Base-by-base conservation (phyloP, 2,797 vertebrate genomes). In the Lagodon rhomboides region DNA sequence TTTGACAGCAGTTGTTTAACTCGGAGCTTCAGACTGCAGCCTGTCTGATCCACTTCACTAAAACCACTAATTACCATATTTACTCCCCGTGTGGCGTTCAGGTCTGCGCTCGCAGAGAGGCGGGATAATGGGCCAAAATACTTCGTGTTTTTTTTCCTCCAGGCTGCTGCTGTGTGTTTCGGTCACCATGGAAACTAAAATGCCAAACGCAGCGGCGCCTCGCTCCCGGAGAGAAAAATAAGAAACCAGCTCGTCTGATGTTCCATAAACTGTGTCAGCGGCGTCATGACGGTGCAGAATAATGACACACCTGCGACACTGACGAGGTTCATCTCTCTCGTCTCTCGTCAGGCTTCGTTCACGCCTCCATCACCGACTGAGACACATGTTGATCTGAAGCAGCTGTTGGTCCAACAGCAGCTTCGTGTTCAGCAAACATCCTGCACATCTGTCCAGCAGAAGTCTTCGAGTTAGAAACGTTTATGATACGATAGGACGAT, bases 101-200 rank as follows among this genome's bases (percentile, higher is more conserved):
- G 47, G 46, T 47, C 25, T 8, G 13, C 18, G 71, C 51, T 82
- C 53, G 47, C n/a, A 22, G 47, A 70, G 22, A 23, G 23, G 44
- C 6, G 10, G 41, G 51, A 22, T n/a, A 34, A 38, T 43, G 51
- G 70, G 47, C 16, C 1, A 66, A 56, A 65, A 34, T 34, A 8
- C 8, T 34, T 34, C 59, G 18, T 65, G 81, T n/a, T 58, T 46
- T 38, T 38, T 70, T 55, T 20, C 1, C 22, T 25, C 56, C 25
- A 38, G 62, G 43, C 68, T 43, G 49, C 68, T 3, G n/a, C n/a
- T n/a, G n/a, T n/a, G 25, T 50, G 53, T 59, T 64, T 54, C 65
- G 12, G 85, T 88, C 30, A 1, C 87, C 86, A 89, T 88, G 88
- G 92, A 88, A 91, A 91, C 92, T 83, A 38, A 90, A 83, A 91